These are phyloP conservation scores for Pristis pectinata DNA, from an alignment of 2,797 vertebrate genomes.

Conservation along the genomic window DNA sequence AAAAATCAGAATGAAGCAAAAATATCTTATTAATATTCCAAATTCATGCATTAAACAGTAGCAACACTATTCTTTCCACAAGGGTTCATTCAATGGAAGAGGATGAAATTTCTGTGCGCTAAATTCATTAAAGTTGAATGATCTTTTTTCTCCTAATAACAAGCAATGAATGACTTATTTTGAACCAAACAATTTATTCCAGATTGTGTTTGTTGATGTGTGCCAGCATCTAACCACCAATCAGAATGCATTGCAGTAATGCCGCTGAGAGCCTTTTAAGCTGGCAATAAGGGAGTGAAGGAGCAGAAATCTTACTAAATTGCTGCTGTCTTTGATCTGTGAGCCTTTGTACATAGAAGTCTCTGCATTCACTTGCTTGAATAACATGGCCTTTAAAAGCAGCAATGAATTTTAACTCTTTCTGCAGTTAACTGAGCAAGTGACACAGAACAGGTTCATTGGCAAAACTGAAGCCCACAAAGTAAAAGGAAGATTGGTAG, in stretches of 20 bases:
- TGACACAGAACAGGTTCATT: too few relatives aligned
- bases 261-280: background rate
- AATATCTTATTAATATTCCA: background rate
- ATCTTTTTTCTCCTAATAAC: background rate
- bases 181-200: background rate
- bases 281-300: background rate
- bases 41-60: background rate
- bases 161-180: background rate
- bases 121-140: background rate
- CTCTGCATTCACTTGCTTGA: background rate
- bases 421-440: background rate
- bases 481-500: too few relatives aligned
- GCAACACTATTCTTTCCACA: background rate
- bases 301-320: background rate
- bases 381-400: background rate
- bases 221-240: background rate
- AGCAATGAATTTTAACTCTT: background rate
- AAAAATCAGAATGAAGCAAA: background rate
- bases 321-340: background rate
- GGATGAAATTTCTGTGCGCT: background rate
- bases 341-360: background rate
- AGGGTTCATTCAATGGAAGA: background rate
- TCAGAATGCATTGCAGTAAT: background rate
- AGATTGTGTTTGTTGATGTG: background rate
- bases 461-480: too few relatives aligned